Percentiles rank a stretch among this genome's conserved stretches.
Conservation (phyloP, 2,113 vertebrate genomes). For the Sitta europaea region DNA sequence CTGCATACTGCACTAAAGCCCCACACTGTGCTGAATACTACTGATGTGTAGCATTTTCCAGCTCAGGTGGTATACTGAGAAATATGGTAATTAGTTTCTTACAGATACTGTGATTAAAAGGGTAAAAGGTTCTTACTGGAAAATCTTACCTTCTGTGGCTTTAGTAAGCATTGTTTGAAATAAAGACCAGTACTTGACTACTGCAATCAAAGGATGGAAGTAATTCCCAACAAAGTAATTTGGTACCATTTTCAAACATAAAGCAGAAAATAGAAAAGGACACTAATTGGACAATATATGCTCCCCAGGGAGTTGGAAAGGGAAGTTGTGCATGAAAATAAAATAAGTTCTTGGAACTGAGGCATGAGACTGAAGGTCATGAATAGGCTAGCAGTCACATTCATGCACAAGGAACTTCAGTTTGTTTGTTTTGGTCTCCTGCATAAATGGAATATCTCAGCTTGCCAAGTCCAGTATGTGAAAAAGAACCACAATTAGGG, state of each 20-base stretch:
- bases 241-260: not conserved
- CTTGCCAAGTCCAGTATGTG: not conserved
- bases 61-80: not conserved
- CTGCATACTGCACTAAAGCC: not conserved
- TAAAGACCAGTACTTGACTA: not conserved
- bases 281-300: not conserved
- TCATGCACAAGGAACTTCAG: not conserved
- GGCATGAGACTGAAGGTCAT: not conserved
- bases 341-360: not conserved
- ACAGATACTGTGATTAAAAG: not conserved
- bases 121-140: not conserved
- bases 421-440: not conserved
- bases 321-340: conserved; percentile 27
- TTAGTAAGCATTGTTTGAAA: not conserved
- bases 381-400: not conserved
- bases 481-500: not conserved
- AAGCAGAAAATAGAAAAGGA: not conserved
- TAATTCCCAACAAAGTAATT: not conserved
- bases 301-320: not conserved
- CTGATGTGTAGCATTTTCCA: not conserved
- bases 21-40: not conserved
- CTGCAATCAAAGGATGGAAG: not conserved
- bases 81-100: not conserved
- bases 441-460: not conserved
- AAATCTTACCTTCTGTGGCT: not conserved